These are phyloP conservation scores for Drosophila tristis DNA, from an alignment of 1,140 invertebrate genomes.

Conservation along the genomic window DNA sequence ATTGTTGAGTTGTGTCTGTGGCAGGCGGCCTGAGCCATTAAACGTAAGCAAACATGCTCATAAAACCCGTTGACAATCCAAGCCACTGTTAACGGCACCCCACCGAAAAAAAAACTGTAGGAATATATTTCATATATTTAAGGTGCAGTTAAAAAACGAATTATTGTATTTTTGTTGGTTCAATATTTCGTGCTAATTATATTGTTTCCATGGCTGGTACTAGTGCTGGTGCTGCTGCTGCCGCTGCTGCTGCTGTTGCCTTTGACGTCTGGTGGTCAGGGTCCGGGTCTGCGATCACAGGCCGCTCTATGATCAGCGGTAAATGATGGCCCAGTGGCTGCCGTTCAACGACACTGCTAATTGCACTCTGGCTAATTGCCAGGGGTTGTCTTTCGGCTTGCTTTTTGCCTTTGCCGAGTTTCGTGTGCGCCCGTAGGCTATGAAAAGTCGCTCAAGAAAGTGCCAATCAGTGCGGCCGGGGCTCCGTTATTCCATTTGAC, in stretches of 20 bases:
- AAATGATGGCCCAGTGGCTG: conserved; percentile 72
- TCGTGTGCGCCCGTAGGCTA: conserved; percentile 56
- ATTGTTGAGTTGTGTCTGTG: conserved; percentile 22
- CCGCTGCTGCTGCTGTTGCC: too few species aligned
- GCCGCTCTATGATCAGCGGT: conserved; percentile 72
- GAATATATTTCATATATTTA: conserved; percentile 16
- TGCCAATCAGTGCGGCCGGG: conserved; percentile 54
- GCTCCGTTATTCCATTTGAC: conserved; percentile 59
- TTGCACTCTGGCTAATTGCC: conserved; percentile 65
- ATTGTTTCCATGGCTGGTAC: conserved; percentile 45
- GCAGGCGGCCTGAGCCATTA: conserved; percentile 31
- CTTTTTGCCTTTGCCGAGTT: conserved; percentile 18
- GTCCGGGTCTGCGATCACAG: conserved; percentile 13
- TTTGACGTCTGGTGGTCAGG: conserved; percentile 51
- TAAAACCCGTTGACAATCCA: conserved; percentile 40
- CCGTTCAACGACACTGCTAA: conserved; percentile 51
- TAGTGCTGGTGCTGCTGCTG: conserved; percentile 12
- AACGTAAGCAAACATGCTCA: conserved; percentile 13
- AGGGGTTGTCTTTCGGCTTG: conserved; percentile 26
- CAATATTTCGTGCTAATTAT: conserved; percentile 35
- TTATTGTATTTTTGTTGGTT: conserved; percentile 31
- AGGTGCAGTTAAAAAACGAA: conserved; percentile 18
- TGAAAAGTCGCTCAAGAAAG: conserved; percentile 75
- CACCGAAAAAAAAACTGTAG: conserved; percentile 5
- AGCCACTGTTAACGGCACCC: conserved; percentile 21